Evolutionary conservation across 2,113 vertebrate species (phyloP).

Genomic region (Spheniscus mendiculus): DNA sequence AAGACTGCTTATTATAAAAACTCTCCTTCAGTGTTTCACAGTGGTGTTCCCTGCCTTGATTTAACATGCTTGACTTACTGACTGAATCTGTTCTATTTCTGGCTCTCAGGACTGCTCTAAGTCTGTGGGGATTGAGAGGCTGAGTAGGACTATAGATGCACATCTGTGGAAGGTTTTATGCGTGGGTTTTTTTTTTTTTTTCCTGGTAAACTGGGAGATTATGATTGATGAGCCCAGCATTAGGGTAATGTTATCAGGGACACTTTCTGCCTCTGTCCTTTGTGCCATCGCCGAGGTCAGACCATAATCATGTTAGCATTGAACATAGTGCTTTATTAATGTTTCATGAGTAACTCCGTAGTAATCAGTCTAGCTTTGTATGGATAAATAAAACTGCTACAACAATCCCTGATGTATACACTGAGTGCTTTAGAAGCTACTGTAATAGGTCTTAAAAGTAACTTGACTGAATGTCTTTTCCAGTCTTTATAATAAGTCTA

Average conservation of each 20-base stretch:
- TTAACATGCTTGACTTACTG: constrained; percentile 69
- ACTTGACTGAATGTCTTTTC: constrained; percentile 7
- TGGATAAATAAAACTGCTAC: constrained; percentile 66
- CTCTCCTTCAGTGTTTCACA: constrained; percentile 41
- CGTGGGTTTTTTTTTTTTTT: neutral
- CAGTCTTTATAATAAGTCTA: neutral
- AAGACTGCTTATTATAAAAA: constrained; percentile 41
- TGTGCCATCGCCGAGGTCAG: constrained; percentile 82
- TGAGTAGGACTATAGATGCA: constrained; percentile 71
- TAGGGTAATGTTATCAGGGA: constrained; percentile 86
- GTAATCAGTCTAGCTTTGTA: constrained; percentile 66
- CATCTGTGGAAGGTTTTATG: constrained; percentile 71
- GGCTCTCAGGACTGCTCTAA: constrained; percentile 46
- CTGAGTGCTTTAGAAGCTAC: constrained; percentile 15
- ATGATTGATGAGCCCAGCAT: constrained; percentile 88
- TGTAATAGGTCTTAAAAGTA: constrained; percentile 28
- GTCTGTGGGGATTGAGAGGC: constrained; percentile 62
- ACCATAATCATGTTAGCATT: constrained; percentile 84
- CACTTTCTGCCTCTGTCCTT: constrained; percentile 82
- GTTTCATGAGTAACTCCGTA: constrained; percentile 82
- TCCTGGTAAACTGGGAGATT: constrained; percentile 77
- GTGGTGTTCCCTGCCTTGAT: constrained; percentile 54
- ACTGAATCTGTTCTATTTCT: constrained; percentile 73
- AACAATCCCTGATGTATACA: constrained; percentile 33
- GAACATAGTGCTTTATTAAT: constrained; percentile 85